Evolutionary conservation across 2,113 vertebrate genomes (phyloP), one percentile per base, ranked within the genome.

Genomic region (Rhinogobius similis): DNA sequence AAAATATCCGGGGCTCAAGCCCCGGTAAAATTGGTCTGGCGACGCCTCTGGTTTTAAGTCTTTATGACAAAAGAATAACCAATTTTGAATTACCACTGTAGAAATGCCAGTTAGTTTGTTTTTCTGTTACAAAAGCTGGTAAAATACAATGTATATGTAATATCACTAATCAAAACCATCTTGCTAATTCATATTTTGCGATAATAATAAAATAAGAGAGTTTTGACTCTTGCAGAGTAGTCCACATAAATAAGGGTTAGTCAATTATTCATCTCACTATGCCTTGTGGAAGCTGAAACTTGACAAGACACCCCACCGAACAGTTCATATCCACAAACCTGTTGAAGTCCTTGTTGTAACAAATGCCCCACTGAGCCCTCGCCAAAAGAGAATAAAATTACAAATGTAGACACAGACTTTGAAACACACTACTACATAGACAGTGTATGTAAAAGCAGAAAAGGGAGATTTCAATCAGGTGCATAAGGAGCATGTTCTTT

Each of bases 371-470:
- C 58, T 36, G 58, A 61, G 58, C 29, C 29, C 9, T 9, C 2
- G 16, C 16, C 13, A 59, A 61, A 36, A 8, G 38, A 8, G n/a
- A n/a, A 61, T n/a, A 29, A 61, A 61, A 38, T 18, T 36, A 32
- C 29, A 61, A 21, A 61, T 61, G 58, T 2, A 61, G 29, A 29
- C 29, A 39, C 36, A 62, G 50, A 70, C 58, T 32, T 78, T 77
- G 46, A 81, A 67, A 70, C 67, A 1, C 21, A 68, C 26, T 3
- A 9, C n/a, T 0, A 0, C 1, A 29, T 13, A 52, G n/a, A n/a
- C n/a, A 52, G 10, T 44, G 62, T 41, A 44, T 56, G 1, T 48
- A 11, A 41, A 53, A 9, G 29, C 2, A 67, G 48, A 70, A 50
- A 41, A 14, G 41, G 26, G 7, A 3, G 27, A 38, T 52, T 59